phyloP scores from a whole-genome alignment of 2,797 vertebrate species.

The Cossypha polioptera region DNA sequence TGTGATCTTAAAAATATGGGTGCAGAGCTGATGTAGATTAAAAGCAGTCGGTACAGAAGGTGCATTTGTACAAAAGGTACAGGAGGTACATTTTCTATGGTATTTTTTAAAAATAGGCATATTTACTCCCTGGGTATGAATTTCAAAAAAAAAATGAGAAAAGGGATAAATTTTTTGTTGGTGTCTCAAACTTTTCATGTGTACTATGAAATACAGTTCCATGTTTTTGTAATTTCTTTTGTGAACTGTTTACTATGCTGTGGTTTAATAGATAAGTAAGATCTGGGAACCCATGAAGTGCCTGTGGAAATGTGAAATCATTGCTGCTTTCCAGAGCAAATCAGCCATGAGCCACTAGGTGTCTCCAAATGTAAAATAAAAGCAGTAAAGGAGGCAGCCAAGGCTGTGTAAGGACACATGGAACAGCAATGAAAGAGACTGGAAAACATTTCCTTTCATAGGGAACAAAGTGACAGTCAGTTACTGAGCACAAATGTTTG shows the following conservation, averaged over 20 bases:
- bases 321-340: background rate
- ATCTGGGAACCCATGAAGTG: background rate
- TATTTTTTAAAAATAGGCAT: background rate
- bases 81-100: background rate
- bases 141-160: background rate
- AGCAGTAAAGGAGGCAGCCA: no score
- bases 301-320: accelerated
- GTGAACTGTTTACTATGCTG: background rate
- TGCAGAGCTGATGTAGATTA: background rate
- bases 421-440: background rate
- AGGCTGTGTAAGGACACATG: accelerated
- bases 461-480: background rate
- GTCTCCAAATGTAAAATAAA: background rate
- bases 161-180: background rate
- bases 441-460: background rate
- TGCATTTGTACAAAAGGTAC: no score
- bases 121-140: background rate
- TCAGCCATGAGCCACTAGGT: background rate
- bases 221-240: background rate
- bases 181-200: background rate
- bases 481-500: background rate
- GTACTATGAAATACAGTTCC: background rate
- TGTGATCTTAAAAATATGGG: accelerated
- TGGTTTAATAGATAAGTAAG: background rate
- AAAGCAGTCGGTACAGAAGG: background rate